Evolutionary conservation across 1,140 invertebrate species (phyloP).

Genomic region (Probaryconus sp.): DNA sequence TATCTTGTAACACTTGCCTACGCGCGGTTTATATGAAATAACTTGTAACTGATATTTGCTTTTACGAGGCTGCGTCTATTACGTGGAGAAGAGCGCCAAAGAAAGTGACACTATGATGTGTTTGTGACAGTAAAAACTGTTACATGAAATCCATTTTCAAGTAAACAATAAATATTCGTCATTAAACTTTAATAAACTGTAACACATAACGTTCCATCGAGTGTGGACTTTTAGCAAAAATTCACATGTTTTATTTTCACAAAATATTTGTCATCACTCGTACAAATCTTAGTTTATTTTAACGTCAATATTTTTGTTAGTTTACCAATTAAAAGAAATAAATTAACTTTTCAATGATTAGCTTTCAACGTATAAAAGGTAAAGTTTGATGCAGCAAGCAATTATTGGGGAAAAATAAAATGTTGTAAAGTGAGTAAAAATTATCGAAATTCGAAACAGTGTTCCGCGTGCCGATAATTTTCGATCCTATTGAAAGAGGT

Average conservation of each 20-base stretch:
- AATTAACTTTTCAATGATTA: too few species aligned
- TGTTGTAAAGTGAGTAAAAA: slow-evolving; percentile 31
- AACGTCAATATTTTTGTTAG: too few species aligned
- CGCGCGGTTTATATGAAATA: slow-evolving; percentile 46
- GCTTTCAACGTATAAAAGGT: too few species aligned
- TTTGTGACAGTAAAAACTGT: slow-evolving; percentile 33
- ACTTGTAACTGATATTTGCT: slow-evolving; percentile 54
- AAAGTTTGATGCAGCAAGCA: too few species aligned
- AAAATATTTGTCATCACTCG: too few species aligned
- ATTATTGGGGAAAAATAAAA: too few species aligned
- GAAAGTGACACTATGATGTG: slow-evolving; percentile 57
- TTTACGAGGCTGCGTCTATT: slow-evolving; percentile 50
- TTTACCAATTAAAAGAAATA: too few species aligned
- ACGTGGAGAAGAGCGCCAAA: slow-evolving; percentile 47
- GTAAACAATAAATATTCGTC: slow-evolving; percentile 18
- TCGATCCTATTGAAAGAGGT: slow-evolving; percentile 62
- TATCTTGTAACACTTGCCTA: slow-evolving; percentile 34
- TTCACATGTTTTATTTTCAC: too few species aligned
- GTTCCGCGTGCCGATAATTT: slow-evolving; percentile 49
- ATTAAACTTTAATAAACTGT: slow-evolving; percentile 7
- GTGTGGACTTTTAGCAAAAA: too few species aligned
- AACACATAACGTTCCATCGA: neutral
- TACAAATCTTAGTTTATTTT: too few species aligned
- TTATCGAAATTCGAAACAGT: slow-evolving; percentile 9
- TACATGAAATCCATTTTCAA: slow-evolving; percentile 36